Percentiles rank a stretch among this genome's conserved stretches.
Evolutionary conservation across 2,797 vertebrate species (phyloP).

Genomic region (Gymnocypris eckloni): DNA sequence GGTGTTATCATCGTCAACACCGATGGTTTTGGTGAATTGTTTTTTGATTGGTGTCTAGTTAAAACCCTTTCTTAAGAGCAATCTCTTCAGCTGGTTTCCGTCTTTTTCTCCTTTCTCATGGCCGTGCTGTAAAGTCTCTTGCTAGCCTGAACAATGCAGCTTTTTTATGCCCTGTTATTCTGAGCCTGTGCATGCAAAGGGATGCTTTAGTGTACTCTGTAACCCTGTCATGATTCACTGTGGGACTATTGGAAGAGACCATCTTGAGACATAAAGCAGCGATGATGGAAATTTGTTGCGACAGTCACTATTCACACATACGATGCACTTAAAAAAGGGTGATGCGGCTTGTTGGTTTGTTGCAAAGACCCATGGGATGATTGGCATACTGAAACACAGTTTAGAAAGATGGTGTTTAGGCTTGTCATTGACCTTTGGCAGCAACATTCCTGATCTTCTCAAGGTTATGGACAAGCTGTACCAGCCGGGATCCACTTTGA

Average conservation of each 20-base stretch:
- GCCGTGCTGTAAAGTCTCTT: not conserved
- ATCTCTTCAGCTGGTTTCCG: not conserved
- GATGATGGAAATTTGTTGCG: constrained; percentile 55
- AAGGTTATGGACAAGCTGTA: not conserved
- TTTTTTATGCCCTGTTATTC: constrained; percentile 10
- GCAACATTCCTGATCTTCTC: not conserved
- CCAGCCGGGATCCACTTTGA: not conserved
- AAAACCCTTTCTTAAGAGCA: constrained; percentile 2
- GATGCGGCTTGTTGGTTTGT: constrained; percentile 25
- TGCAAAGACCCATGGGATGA: constrained; percentile 32
- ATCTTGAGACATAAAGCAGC: constrained; percentile 40
- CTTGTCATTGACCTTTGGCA: constrained; percentile 25
- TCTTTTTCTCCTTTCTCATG: not conserved
- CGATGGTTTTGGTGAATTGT: not conserved
- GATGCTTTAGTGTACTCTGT: constrained; percentile 51
- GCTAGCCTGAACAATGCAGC: not conserved
- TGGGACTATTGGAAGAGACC: constrained; percentile 36
- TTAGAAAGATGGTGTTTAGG: constrained; percentile 18
- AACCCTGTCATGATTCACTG: constrained; percentile 36
- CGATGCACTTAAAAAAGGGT: constrained; percentile 12
- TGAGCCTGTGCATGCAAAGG: constrained; percentile 5
- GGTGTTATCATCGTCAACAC: not conserved
- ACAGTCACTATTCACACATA: constrained; percentile 54
- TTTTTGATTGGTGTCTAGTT: constrained; percentile 23
- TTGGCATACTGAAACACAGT: constrained; percentile 18